phyloP scores from a whole-genome alignment of 92 coral and sea anemone species.

The Epizoanthus ramosus region DNA sequence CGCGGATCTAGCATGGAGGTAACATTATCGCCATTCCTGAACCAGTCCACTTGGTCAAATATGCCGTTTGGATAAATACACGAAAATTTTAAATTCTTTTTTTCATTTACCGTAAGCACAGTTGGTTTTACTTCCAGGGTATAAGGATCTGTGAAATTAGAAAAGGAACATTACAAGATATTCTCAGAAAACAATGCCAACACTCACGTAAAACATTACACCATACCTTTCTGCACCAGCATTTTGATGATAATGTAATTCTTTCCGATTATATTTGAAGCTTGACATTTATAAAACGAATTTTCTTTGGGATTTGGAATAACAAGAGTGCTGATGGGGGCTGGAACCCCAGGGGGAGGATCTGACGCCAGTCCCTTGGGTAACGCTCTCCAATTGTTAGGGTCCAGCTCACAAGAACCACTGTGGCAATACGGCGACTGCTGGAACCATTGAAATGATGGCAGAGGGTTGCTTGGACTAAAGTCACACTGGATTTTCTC shows the following conservation, averaged over 20 bases:
- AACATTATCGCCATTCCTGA: background rate
- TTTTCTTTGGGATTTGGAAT: background rate
- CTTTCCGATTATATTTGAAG: slow-evolving; percentile 25
- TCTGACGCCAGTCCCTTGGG: background rate
- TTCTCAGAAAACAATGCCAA: background rate
- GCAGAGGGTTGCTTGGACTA: slow-evolving; percentile 18
- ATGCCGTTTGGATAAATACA: slow-evolving; percentile 8
- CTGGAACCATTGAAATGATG: slow-evolving; percentile 14
- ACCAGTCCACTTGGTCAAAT: slow-evolving; percentile 8
- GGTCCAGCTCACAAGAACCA: background rate
- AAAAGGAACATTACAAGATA: background rate
- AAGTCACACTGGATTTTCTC: background rate
- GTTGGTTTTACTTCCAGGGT: slow-evolving; percentile 2
- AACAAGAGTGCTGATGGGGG: background rate
- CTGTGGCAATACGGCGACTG: background rate
- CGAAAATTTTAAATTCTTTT: background rate
- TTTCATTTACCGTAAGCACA: slow-evolving; percentile 2
- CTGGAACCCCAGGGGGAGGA: background rate
- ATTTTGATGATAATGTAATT: background rate
- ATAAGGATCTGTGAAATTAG: slow-evolving; percentile 19
- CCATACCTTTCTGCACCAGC: slow-evolving; percentile 5
- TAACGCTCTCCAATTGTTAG: background rate
- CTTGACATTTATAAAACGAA: slow-evolving; percentile 22
- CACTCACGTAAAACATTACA: background rate
- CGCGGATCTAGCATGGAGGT: background rate